Evolutionary conservation across 2,797 vertebrate genomes (phyloP).

Genomic region (Kryptolebias ocellatus): DNA sequence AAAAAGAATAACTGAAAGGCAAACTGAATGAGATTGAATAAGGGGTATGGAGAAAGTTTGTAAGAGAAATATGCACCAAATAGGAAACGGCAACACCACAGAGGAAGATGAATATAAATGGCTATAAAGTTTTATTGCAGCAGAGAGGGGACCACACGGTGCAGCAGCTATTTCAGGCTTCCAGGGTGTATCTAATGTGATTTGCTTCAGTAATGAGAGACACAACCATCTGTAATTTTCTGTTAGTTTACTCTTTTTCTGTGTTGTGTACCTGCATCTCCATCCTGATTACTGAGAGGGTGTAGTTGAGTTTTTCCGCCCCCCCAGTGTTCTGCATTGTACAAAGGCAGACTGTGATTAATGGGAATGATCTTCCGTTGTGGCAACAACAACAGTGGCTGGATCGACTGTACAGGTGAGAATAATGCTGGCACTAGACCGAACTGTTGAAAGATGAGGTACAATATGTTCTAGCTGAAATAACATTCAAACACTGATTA

Average conservation of each 20-base stretch:
- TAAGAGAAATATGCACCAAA: slow-evolving; percentile 7
- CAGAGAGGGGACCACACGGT: slow-evolving; percentile 33
- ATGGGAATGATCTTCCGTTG: slow-evolving; percentile 49
- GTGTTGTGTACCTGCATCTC: slow-evolving; percentile 44
- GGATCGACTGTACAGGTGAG: slow-evolving; percentile 55
- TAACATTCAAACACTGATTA: no score
- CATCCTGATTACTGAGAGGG: slow-evolving; percentile 49
- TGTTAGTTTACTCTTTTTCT: slow-evolving; percentile 43
- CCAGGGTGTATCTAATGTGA: slow-evolving; percentile 58
- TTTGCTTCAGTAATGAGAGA: slow-evolving; percentile 71
- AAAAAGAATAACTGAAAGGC: slow-evolving; percentile 31
- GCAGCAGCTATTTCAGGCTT: slow-evolving; percentile 47
- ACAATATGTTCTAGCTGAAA: no score
- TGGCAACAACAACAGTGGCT: slow-evolving; percentile 57
- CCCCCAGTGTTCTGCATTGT: slow-evolving; percentile 44
- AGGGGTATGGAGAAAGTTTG: slow-evolving; percentile 5
- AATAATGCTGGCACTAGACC: slow-evolving; percentile 48
- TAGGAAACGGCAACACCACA: slow-evolving; percentile 2
- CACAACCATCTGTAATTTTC: slow-evolving; percentile 63
- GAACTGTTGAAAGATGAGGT: slow-evolving; percentile 16
- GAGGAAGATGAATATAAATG: slow-evolving; percentile 34
- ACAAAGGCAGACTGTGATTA: slow-evolving; percentile 59
- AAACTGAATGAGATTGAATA: slow-evolving; percentile 39
- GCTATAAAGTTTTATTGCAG: slow-evolving; percentile 45
- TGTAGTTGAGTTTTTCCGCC: slow-evolving; percentile 63